These are phyloP conservation scores for Aphrocallistes beatrix DNA, from an alignment of 37 sponge, comb jelly and placozoan species.

Conservation along the genomic window DNA sequence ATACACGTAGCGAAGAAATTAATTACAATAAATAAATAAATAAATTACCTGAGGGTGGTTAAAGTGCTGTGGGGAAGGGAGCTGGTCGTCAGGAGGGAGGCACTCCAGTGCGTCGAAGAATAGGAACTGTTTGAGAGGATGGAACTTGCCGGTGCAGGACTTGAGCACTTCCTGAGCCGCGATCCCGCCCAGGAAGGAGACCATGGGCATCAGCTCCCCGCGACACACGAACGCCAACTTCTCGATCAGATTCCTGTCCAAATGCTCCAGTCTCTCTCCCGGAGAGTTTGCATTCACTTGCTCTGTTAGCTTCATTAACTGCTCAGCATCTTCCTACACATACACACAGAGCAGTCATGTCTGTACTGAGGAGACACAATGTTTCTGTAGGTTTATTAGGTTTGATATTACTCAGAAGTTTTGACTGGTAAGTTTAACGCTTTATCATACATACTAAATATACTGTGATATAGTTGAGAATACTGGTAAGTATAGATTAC, in stretches of 20 bases:
- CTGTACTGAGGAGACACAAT: no score
- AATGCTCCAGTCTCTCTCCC: conserved; percentile 27
- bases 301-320: conserved; percentile 39
- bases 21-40: no score
- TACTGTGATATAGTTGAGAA: no score
- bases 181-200: conserved; percentile 78
- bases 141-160: conserved; percentile 88
- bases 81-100: conserved; percentile 38
- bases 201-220: conserved; percentile 70
- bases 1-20: no score
- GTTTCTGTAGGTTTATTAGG: no score
- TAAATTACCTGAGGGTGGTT: no score
- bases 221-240: conserved; percentile 53
- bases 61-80: conserved; percentile 28
- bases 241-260: conserved; percentile 50
- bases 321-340: conserved; percentile 36
- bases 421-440: no score
- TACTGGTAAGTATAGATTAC: no score
- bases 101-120: conserved; percentile 84
- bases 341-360: no score
- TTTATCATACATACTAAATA: no score
- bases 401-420: no score
- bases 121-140: conserved; percentile 75
- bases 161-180: conserved; percentile 91
- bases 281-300: conserved; percentile 26